Base-by-base conservation (phyloP, 1,140 invertebrate species). In the Anoplophora glabripennis region DNA sequence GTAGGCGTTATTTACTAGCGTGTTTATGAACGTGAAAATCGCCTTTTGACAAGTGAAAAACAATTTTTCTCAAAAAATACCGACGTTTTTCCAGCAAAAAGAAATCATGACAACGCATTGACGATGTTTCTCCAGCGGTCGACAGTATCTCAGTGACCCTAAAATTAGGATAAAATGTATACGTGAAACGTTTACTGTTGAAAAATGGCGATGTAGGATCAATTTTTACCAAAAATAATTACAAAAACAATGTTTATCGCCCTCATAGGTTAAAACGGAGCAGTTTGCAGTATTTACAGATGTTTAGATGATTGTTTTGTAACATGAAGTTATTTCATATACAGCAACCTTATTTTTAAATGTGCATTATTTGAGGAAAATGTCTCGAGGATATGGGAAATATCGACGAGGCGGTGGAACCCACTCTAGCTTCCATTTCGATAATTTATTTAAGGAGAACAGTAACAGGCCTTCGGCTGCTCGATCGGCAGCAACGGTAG, bases 401-500 rank as follows among this genome's bases (percentile, higher is more conserved):
- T 81, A 81, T 51, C 80, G 79, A 65, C 77, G 80, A 54, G 81
- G 80, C 67, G 75, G 72, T 70, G 75, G 78, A 55, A 76, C 77
- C 36, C 75, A 80, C 59, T 72, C 84, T 37, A 87, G 83, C 69
- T 85, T 88, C 60, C 86, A 88, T 67, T 89, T 89, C 75, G 87
- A 89, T 70, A 87, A 84, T 70, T 72, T 92, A 54, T 89, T 92
- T 74, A 86, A 89, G 74, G 90, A 93, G 76, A 93, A 91, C 74
- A 91, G 86, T 65, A 94, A 93, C 75, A 86, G 89, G 67, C 92
- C 92, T 12, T 87, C 89, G 28, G 90, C 91, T 40, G 89, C 91
- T 15, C 87, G 92, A 63, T 93, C 91, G 21, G 88, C 92, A 63
- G 92, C 91, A 58, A 92, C 90, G 36, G 87, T 94, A 59, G 92